Percentiles rank a stretch among this genome's conserved stretches.
Evolutionary conservation across 2,797 vertebrate species (phyloP).

Genomic region (Galagoides demidoff): DNA sequence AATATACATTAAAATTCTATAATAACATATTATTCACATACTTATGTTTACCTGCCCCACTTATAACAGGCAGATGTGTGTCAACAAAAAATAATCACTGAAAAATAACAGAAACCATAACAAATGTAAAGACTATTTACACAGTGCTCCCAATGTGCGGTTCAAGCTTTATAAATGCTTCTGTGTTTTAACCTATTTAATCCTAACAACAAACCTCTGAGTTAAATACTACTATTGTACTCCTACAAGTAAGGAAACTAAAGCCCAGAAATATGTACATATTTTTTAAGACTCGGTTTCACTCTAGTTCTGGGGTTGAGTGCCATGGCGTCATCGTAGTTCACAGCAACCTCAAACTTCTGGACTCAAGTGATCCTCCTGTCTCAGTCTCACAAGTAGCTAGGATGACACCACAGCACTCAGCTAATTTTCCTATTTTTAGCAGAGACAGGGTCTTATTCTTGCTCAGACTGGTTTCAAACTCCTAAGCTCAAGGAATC

Average conservation of each 20-base stretch:
- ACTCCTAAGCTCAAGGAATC: too few species aligned
- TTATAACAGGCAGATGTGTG: not conserved
- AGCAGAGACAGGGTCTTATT: too few species aligned
- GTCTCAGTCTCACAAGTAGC: too few species aligned
- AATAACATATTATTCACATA: slow-evolving; percentile 1
- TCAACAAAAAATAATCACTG: slow-evolving; percentile 15
- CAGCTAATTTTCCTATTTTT: too few species aligned
- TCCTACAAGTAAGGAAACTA: not conserved
- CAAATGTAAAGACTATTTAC: not conserved
- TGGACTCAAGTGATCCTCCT: too few species aligned
- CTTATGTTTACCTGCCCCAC: not conserved
- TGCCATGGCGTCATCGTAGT: too few species aligned
- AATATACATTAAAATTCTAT: not conserved
- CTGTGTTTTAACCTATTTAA: not conserved
- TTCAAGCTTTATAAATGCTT: not conserved
- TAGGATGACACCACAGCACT: too few species aligned
- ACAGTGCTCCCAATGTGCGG: not conserved
- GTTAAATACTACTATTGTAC: not conserved
- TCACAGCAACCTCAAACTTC: too few species aligned
- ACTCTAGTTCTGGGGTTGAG: too few species aligned
- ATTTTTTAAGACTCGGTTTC: too few species aligned
- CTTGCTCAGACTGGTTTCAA: too few species aligned
- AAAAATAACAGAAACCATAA: not conserved
- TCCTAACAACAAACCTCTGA: not conserved
- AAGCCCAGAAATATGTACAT: not conserved